A percentile compares a stretch with the other conserved stretches of the same genome.
These are phyloP conservation scores for Sarcophaga caerulescens DNA, from an alignment of 2,888 invertebrate species.

Conservation along the genomic window DNA sequence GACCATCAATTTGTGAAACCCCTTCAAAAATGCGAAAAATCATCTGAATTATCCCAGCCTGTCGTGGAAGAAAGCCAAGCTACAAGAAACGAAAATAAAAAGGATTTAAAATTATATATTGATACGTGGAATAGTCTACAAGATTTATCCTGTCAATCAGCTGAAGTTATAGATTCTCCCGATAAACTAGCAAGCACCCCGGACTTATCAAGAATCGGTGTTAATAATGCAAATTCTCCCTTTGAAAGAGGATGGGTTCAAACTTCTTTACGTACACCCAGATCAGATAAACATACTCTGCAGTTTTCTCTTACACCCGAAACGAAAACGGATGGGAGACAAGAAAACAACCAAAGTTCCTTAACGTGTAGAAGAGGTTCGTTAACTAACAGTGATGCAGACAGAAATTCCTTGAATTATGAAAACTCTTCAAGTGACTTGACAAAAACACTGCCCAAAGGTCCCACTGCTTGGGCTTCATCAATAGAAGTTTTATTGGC, in stretches of 20 bases:
- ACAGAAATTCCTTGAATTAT: conserved; percentile 42
- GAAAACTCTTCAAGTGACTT: conserved; percentile 38
- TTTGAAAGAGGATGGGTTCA: conserved; percentile 83
- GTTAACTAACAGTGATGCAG: conserved; percentile 80
- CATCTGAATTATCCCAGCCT: not conserved
- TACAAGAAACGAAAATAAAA: conserved; percentile 12
- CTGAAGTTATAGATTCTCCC: conserved; percentile 35
- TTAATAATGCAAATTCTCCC: conserved; percentile 78
- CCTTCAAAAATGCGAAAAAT: conserved; percentile 33
- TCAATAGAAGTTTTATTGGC: conserved; percentile 95
- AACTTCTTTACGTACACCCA: conserved; percentile 85
- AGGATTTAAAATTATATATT: conserved; percentile 46
- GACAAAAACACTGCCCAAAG: conserved; percentile 50
- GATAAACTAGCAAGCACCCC: conserved; percentile 60
- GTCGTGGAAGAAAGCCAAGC: not conserved
- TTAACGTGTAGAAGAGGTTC: conserved; percentile 51
- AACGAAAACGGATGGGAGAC: conserved; percentile 34
- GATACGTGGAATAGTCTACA: conserved; percentile 59
- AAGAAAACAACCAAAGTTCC: conserved; percentile 18
- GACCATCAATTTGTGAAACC: conserved; percentile 50
- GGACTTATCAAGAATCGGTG: conserved; percentile 77
- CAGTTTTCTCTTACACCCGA: conserved; percentile 74
- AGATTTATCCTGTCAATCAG: conserved; percentile 35
- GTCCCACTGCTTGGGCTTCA: conserved; percentile 91
- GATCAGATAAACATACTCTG: conserved; percentile 83